Evolutionary conservation across 2,888 invertebrate genomes (phyloP).

Genomic region (Rhorus exstirpatorius): DNA sequence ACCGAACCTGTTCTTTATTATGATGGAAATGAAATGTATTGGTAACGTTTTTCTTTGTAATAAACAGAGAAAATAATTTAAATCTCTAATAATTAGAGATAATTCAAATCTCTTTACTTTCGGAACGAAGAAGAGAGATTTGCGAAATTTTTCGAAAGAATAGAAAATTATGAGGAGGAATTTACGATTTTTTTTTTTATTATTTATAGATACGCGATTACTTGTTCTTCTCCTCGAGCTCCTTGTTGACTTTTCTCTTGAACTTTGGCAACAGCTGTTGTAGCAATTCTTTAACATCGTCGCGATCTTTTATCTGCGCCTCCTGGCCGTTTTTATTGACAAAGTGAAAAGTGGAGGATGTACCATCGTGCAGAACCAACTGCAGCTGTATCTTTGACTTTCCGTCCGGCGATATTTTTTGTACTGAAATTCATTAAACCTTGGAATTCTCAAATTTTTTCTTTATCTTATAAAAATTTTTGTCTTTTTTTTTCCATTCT

Average conservation of each 20-base stretch:
- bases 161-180: no score
- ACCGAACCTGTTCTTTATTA: no score
- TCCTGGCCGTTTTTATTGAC: conserved; percentile 94
- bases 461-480: not conserved
- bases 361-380: conserved; percentile 97
- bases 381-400: conserved; percentile 99
- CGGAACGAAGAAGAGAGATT: no score
- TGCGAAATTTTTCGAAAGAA: no score
- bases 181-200: not conserved
- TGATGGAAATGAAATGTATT: no score
- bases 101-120: no score
- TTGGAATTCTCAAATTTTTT: not conserved
- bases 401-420: conserved; percentile 98
- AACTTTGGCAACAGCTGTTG: conserved; percentile 97
- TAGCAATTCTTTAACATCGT: conserved; percentile 96
- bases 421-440: conserved; percentile 89
- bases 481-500: no score
- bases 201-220: conserved; percentile 77
- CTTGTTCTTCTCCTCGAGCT: conserved; percentile 95
- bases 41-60: no score
- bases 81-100: no score
- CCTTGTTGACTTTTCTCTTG: conserved; percentile 95
- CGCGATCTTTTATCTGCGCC: conserved; percentile 95
- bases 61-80: no score
- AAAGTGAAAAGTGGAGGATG: conserved; percentile 99